These are phyloP conservation scores for Semotilus atromaculatus DNA, from an alignment of 2,797 vertebrate genomes.

Conservation along the genomic window DNA sequence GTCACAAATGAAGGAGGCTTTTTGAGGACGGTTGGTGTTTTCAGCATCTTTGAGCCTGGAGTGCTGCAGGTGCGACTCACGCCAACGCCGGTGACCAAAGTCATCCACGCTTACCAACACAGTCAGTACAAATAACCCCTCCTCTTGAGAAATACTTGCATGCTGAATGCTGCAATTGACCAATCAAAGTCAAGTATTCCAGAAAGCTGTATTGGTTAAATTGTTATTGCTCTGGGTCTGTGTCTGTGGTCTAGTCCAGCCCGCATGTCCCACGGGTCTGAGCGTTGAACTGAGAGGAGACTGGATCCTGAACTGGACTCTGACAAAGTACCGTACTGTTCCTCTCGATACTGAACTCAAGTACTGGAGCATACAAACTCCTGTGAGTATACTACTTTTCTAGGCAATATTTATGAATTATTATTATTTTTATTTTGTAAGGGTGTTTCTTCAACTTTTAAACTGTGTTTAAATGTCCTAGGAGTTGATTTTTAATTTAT, in stretches of 20 bases:
- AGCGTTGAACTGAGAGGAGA: constrained; percentile 24
- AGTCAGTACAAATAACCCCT: constrained; percentile 35
- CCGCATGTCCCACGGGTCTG: constrained; percentile 27
- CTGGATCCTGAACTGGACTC: constrained; percentile 61
- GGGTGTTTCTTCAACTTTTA: not conserved
- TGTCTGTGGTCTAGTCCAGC: constrained; percentile 43
- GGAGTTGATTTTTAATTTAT: not conserved
- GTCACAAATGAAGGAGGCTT: not conserved
- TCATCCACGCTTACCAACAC: constrained; percentile 34
- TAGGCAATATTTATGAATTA: not conserved
- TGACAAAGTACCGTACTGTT: constrained; percentile 18
- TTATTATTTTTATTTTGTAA: not conserved
- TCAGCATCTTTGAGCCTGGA: constrained; percentile 17
- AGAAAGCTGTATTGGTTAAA: not conserved
- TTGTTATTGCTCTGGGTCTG: not conserved
- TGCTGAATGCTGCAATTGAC: not conserved
- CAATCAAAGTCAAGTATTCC: not conserved
- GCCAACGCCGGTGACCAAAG: constrained; percentile 27
- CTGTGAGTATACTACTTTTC: constrained; percentile 35
- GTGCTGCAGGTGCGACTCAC: constrained; percentile 47
- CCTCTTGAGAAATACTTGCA: not conserved
- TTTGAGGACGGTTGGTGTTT: constrained; percentile 31
- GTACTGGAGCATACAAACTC: constrained; percentile 46
- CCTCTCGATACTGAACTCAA: constrained; percentile 39
- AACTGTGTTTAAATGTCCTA: not conserved